Percentiles rank a stretch among this genome's conserved stretches.
phyloP scores from a whole-genome alignment of 2,113 vertebrate genomes.

The Gambusia affinis region DNA sequence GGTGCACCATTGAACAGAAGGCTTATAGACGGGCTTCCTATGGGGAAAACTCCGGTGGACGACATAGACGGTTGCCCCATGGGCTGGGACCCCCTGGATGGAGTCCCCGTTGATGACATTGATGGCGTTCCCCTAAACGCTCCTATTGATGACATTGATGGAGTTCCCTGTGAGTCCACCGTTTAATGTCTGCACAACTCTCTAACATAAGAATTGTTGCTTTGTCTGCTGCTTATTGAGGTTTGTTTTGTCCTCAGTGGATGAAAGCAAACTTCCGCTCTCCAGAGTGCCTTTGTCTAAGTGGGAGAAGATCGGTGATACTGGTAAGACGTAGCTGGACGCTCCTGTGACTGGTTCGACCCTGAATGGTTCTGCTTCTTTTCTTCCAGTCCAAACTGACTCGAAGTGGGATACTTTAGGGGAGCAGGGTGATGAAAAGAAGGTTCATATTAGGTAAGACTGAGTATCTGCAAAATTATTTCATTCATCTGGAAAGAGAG shows the following conservation, averaged over 20 bases:
- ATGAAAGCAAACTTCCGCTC: conserved; percentile 66
- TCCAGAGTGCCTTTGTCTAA: conserved; percentile 80
- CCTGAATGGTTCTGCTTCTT: conserved; percentile 1
- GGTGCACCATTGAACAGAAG: conserved; percentile 60
- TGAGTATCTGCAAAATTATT: neutral
- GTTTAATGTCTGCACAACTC: too few species aligned
- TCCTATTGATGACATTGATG: conserved; percentile 80
- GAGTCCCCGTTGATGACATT: conserved; percentile 80
- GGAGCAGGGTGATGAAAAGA: conserved; percentile 54
- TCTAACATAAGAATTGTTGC: too few species aligned
- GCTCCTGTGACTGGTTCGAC: neutral
- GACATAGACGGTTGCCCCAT: conserved; percentile 82
- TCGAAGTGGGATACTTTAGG: conserved; percentile 76
- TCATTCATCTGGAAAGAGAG: neutral
- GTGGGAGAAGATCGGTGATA: conserved; percentile 79
- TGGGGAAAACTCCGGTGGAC: conserved; percentile 63
- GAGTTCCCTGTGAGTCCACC: conserved; percentile 79
- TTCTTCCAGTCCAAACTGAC: conserved; percentile 70
- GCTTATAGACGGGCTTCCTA: conserved; percentile 61
- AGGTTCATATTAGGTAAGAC: conserved; percentile 66
- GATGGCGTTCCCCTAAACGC: conserved; percentile 80
- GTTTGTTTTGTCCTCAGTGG: conserved; percentile 61
- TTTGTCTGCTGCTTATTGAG: neutral
- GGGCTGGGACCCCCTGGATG: conserved; percentile 81
- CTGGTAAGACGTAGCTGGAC: conserved; percentile 50